A percentile compares a stretch with the other conserved stretches of the same genome.
These are phyloP conservation scores for Spialia ferax DNA, from an alignment of 2,888 invertebrate genomes.

Conservation along the genomic window DNA sequence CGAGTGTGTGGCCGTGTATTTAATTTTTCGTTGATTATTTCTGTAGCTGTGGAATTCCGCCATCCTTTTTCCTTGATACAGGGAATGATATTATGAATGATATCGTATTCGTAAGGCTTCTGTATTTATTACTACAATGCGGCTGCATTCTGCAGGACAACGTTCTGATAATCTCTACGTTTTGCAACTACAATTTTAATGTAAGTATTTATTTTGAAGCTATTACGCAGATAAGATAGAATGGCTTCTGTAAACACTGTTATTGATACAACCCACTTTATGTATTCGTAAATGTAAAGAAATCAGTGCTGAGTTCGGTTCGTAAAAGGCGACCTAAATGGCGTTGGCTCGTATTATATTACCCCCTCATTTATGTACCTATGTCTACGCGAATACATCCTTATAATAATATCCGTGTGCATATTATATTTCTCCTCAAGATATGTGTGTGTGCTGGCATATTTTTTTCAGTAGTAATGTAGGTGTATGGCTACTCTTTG, in stretches of 20 bases:
- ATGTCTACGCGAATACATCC: too few species aligned
- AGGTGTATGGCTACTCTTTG: too few species aligned
- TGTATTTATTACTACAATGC: too few species aligned
- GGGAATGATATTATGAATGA: too few species aligned
- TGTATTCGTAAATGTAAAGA: slow-evolving; percentile 17
- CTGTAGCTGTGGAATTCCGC: too few species aligned
- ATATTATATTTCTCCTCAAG: background rate
- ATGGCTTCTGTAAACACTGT: background rate
- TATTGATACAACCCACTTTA: slow-evolving; percentile 5
- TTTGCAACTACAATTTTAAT: background rate
- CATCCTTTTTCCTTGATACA: too few species aligned
- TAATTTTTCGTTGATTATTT: too few species aligned
- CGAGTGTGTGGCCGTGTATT: too few species aligned
- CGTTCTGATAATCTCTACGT: background rate
- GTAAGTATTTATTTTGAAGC: background rate
- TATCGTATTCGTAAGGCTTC: too few species aligned
- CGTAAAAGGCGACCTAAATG: slow-evolving; percentile 23
- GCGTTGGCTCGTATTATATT: slow-evolving; percentile 17
- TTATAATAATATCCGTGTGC: too few species aligned
- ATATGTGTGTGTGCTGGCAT: too few species aligned
- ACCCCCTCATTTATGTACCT: background rate
- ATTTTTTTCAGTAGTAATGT: too few species aligned
- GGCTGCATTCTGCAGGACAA: background rate
- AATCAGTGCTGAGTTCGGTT: slow-evolving; percentile 17
- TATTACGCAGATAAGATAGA: background rate